Evolutionary conservation across 2,797 vertebrate species (phyloP), one percentile per base, ranked within the genome.

Genomic region (Stomatorhinus walkeri): DNA sequence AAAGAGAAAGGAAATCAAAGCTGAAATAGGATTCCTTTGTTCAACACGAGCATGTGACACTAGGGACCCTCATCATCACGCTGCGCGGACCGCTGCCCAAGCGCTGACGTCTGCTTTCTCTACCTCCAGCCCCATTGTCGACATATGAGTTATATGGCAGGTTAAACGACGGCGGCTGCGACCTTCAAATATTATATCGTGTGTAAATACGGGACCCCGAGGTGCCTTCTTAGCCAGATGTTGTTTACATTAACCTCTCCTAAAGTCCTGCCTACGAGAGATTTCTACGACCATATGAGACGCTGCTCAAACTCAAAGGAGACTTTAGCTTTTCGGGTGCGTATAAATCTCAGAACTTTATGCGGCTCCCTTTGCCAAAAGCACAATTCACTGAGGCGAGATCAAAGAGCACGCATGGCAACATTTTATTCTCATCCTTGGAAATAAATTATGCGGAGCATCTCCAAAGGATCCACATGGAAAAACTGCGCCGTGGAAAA

Each of bases 321-420:
- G 85, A 48, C 59, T 89, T 88, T 87, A 86, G 68, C 72, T 84
- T 83, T 87, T 51, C 19, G n/a, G 43, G 85, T 14, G 86, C 28
- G 61, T 51, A 88, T 85, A 88, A 76, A 88, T 89, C 36, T 87
- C 16, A 0, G 16, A 81, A 56, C n/a, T 89, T 76, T 84, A 51
- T 54, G 72, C 7, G 19, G 59, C 43, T 49, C 24, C 48, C 54
- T 46, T 81, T 88, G 88, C 90, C 61, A 88, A 85, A 85, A 76
- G 84, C 43, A 79, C 90, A 89, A 88, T 90, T 87, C 68, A n/a
- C 72, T 88, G 51, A 89, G 84, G 88, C 83, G 68, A 88, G 61
- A 90, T 87, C 86, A 89, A 87, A 83, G 86, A 85, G 22, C 81
- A 28, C 85, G 79, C 88, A 84, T 85, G 36, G 79, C 83, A 51